A percentile compares a stretch with the other conserved stretches of the same genome.
These are phyloP conservation scores for Sebastes trivittatus DNA, from an alignment of 2,797 vertebrate species.

Conservation along the genomic window DNA sequence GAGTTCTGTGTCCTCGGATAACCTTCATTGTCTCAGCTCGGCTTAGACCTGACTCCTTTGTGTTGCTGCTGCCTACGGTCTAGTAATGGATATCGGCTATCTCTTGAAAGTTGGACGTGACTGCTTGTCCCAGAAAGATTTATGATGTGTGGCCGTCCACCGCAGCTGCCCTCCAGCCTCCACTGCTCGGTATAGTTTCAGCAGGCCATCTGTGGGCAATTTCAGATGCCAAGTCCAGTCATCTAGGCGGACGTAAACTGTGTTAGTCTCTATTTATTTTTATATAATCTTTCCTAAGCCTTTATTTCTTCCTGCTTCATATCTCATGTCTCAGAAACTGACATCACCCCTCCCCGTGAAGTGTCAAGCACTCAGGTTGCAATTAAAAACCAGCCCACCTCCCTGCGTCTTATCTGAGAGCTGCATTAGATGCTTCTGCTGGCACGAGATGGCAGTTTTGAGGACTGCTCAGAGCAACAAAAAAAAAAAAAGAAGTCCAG, in stretches of 20 bases:
- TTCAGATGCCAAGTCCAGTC: conserved; percentile 45
- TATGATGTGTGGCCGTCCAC: conserved; percentile 50
- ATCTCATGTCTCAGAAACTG: conserved; percentile 13
- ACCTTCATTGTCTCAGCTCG: conserved; percentile 28
- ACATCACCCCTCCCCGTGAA: conserved; percentile 20
- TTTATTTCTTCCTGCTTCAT: conserved; percentile 34
- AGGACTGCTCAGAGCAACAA: conserved; percentile 13
- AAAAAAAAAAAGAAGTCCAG: conserved; percentile 11
- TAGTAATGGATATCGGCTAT: conserved; percentile 39
- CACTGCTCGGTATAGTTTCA: conserved; percentile 29
- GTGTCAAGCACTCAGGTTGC: conserved; percentile 28
- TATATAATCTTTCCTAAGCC: conserved; percentile 15
- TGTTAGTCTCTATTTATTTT: conserved; percentile 32
- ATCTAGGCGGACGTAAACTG: conserved; percentile 27
- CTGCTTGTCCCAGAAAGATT: conserved; percentile 59
- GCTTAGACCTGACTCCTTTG: conserved; percentile 2
- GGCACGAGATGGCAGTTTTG: conserved; percentile 18
- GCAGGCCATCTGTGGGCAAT: conserved; percentile 61
- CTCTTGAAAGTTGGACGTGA: conserved; percentile 47
- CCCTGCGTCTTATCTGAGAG: conserved; percentile 39
- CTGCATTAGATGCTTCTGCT: conserved; percentile 34
- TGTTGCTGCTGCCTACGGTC: conserved; percentile 12
- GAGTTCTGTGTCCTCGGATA: conserved; percentile 14
- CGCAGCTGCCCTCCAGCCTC: conserved; percentile 33
- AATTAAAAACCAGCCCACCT: conserved; percentile 54